Base-by-base conservation (phyloP, 2,888 invertebrate species). In the Tridacna crocea region DNA sequence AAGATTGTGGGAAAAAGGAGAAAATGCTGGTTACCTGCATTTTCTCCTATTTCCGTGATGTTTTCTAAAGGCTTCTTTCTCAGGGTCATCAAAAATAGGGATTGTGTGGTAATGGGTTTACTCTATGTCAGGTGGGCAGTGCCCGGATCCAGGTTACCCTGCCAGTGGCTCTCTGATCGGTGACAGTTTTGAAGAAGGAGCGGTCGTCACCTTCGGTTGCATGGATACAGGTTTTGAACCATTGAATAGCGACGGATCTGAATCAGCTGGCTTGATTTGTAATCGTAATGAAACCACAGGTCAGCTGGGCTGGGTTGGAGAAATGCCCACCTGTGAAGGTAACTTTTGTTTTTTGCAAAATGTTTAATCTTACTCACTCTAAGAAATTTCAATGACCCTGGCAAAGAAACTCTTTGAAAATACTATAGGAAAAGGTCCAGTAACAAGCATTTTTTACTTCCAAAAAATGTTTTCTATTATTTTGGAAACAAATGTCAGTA, bases 111-210 rank as follows among this genome's bases (percentile, higher is more conserved):
- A 36, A 36, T 4, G 36, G 8, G 36, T 36, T 46, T 61, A 65
- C 22, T 48, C 63, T 13, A 51, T 68, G 63, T 0, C 70, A 91
- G 91, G 89, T 70, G 86, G 87, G 10, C 82, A 87, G 19, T 92
- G 92, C 73, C 27, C 65, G 0, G 92, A 92, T 70, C 90, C 90
- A 24, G 90, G 88, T 0, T 83, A 87, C 4, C 88, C 88, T n/a
- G 79, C 89, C 0, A 89, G 85, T 58, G 89, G 86, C 0, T 4
- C 17, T 12, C 82, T 89, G 47, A 65, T 80, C 4, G 83, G 81
- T 0, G 75, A 84, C 8, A 82, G 88, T n/a, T 90, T 90, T 75
- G 88, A 90, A 66, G 87, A 89, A 55, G 87, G 84, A 24, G 81
- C 85, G 6, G n/a, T 60, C 10, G 88, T 90, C 0, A 79, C 66